Base-by-base conservation (phyloP, 2,113 vertebrate species). In the Eubucco bourcierii region DNA sequence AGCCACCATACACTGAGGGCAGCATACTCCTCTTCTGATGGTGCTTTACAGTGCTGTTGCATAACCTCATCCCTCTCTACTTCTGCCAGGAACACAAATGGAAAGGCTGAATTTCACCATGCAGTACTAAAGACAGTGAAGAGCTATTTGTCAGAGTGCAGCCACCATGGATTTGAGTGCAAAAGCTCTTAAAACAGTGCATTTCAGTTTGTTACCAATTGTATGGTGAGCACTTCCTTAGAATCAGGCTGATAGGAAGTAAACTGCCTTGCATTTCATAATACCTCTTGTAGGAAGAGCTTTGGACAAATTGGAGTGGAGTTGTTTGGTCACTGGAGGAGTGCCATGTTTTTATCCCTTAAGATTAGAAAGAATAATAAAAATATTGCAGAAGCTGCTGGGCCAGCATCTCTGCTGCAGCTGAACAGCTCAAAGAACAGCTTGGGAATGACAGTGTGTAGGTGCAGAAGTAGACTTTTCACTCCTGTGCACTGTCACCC, bases 321-420 rank as follows among this genome's bases (percentile, higher is more conserved):
- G 33, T 80, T 90, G 41, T 87, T 95, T 92, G 81, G 61, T 82
- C 84, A 94, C 84, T 96, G 89, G 89, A 95, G 65, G 8, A 64
- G 65, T 90, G 91, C 89, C 79, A 66, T 75, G 56, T 66, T 74
- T 78, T 84, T 80, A 72, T 31, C 33, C 24, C 24, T 80, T 87
- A 19, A 47, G 82, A 92, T 84, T 67, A 85, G 78, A 46, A 39
- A 39, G 37, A 39, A 39, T 39, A 23, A 31, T 7, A 15, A 17
- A 87, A 67, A 0, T 1, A 74, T 67, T 85, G 74, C 37, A 74
- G n/a, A 90, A 85, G 52, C 86, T 86, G 21, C 58, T 92, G 79
- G 56, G 47, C 63, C 56, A 84, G 87, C 70, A 89, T 80, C 67
- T 83, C 64, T 76, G 56, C 72, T 79, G 70, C 90, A 1, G 0